Conservation (phyloP, 2,797 vertebrate species). For the Mus spretus region DNA sequence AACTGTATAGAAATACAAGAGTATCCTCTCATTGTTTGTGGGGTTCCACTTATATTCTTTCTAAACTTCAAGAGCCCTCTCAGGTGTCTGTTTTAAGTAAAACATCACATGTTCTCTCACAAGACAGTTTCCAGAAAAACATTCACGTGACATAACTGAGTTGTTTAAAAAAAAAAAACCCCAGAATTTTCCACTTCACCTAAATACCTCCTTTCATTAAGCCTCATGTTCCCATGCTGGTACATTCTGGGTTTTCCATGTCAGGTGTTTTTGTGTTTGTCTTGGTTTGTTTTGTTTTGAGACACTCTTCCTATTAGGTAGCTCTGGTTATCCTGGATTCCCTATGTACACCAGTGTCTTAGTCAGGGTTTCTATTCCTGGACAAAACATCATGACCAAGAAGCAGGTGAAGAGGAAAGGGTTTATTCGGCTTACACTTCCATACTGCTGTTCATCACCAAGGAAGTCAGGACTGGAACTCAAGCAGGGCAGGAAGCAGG, state of each 20-base stretch:
- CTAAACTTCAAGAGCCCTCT: not conserved
- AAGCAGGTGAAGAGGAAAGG: too few species aligned
- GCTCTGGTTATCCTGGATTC: not conserved
- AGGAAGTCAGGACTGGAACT: too few species aligned
- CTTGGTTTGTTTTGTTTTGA: not conserved
- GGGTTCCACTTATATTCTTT: not conserved
- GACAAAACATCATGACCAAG: too few species aligned
- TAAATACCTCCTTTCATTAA: not conserved
- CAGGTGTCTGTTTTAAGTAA: not conserved
- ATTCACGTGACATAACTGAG: not conserved
- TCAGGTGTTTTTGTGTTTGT: not conserved
- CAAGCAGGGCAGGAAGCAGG: too few species aligned
- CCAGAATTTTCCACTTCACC: not conserved
- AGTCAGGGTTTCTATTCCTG: too few species aligned
- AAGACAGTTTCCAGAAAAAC: not conserved
- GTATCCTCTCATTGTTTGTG: not conserved
- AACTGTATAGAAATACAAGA: not conserved
- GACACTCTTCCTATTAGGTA: not conserved
- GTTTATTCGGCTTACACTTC: too few species aligned
- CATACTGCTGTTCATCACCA: too few species aligned
- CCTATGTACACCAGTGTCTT: not conserved
- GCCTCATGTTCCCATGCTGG: not conserved
- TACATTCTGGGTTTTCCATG: not conserved
- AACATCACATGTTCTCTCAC: not conserved
- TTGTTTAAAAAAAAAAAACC: not conserved